Conservation (phyloP, 2,797 vertebrate genomes). For the Rhinichthys osculus region DNA sequence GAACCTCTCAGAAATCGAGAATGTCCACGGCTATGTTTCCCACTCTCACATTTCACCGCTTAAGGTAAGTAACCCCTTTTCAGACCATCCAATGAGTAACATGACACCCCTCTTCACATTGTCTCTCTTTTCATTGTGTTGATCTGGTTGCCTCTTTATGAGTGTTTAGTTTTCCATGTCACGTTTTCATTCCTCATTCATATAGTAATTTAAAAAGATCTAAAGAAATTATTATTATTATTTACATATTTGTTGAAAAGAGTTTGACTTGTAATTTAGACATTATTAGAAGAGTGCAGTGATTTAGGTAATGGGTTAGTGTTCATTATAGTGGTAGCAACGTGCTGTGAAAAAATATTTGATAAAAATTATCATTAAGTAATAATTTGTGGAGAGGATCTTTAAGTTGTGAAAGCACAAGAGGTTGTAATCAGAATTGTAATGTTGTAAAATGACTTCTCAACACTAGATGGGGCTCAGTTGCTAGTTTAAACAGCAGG, state of each 20-base stretch:
- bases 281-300: neutral
- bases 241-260: neutral
- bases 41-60: slow-evolving; percentile 96
- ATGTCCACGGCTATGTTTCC: slow-evolving; percentile 95
- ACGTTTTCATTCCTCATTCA: neutral
- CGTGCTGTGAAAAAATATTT: neutral
- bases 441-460: slow-evolving; percentile 15
- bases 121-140: slow-evolving; percentile 19
- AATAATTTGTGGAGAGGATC: neutral
- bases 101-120: slow-evolving; percentile 29
- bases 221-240: neutral
- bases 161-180: neutral
- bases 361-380: neutral
- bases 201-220: neutral
- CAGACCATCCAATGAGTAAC: slow-evolving; percentile 37
- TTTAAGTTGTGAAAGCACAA: neutral
- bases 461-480: slow-evolving; percentile 55
- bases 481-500: slow-evolving; percentile 18
- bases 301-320: neutral
- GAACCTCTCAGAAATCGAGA: slow-evolving; percentile 97
- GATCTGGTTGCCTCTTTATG: neutral
- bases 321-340: neutral
- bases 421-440: neutral
- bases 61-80: slow-evolving; percentile 82
- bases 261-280: neutral